Conservation (phyloP, 2,113 vertebrate species). For the Gnathonemus echidnorhynchus region DNA sequence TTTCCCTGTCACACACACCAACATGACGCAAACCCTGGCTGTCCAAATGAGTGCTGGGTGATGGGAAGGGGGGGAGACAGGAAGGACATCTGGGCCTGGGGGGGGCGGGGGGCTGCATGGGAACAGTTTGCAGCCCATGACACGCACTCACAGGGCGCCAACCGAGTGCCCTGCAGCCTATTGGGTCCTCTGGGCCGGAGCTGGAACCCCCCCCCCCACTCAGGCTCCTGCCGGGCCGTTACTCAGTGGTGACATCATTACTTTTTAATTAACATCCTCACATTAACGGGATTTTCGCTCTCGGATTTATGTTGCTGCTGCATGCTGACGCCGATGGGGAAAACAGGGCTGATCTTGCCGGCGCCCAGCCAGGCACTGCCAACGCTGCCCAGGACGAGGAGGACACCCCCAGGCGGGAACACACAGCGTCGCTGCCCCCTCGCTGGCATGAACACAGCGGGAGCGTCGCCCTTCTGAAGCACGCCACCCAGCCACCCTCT, state of each 20-base stretch:
- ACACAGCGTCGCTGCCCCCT: neutral
- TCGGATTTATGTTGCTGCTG: neutral
- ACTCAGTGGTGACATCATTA: neutral
- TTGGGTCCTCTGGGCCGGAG: neutral
- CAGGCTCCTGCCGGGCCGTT: neutral
- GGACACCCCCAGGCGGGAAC: neutral
- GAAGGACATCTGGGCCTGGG: neutral
- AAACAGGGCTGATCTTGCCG: neutral
- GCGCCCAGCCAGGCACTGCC: neutral
- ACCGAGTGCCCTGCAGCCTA: neutral
- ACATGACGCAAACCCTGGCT: neutral
- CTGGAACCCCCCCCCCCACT: neutral
- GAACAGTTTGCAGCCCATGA: neutral
- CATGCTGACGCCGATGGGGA: neutral
- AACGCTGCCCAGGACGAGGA: neutral
- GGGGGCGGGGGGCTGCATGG: neutral
- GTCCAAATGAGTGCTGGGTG: neutral
- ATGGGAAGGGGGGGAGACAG: neutral
- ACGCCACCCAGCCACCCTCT: neutral
- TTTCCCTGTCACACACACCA: neutral
- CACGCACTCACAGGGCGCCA: neutral
- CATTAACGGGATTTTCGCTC: neutral
- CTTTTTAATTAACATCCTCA: conserved; percentile 12
- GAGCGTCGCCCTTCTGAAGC: neutral
- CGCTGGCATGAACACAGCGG: neutral